Conservation (phyloP, 1,140 invertebrate species). For the Bombus superbus region DNA sequence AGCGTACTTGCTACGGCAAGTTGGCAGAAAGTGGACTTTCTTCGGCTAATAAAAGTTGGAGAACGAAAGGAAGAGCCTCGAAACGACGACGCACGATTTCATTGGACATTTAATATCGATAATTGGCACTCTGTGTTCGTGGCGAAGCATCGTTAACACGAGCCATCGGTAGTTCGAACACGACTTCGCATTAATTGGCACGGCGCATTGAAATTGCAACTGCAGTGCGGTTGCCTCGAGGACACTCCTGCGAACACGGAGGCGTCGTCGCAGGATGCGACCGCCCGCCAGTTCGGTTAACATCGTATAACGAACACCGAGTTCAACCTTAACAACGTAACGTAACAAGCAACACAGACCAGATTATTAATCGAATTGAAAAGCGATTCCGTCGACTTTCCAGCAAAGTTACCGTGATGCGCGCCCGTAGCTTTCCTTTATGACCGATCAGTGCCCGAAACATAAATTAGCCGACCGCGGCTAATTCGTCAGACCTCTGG, state of each 20-base stretch:
- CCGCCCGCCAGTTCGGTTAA: neutral
- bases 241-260: neutral
- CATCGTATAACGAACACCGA: conserved; percentile 19
- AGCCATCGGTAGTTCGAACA: conserved; percentile 32
- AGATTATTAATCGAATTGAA: conserved; percentile 35
- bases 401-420: neutral
- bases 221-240: conserved; percentile 43
- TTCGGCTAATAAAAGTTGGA: neutral
- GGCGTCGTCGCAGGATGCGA: conserved; percentile 9
- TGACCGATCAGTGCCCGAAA: neutral
- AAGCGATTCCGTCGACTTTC: conserved; percentile 17
- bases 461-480: neutral
- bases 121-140: conserved; percentile 27
- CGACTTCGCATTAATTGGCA: conserved; percentile 45
- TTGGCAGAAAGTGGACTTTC: too few species aligned
- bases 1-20: neutral
- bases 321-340: neutral
- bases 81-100: conserved; percentile 6
- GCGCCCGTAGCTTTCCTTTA: neutral
- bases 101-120: conserved; percentile 24
- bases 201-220: conserved; percentile 46
- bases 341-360: neutral
- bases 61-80: neutral
- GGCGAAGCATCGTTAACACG: conserved; percentile 36
- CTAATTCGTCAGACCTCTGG: conserved; percentile 20